These are phyloP conservation scores for Eptatretus burgeri DNA, from an alignment of 2,113 vertebrate species.

Conservation along the genomic window DNA sequence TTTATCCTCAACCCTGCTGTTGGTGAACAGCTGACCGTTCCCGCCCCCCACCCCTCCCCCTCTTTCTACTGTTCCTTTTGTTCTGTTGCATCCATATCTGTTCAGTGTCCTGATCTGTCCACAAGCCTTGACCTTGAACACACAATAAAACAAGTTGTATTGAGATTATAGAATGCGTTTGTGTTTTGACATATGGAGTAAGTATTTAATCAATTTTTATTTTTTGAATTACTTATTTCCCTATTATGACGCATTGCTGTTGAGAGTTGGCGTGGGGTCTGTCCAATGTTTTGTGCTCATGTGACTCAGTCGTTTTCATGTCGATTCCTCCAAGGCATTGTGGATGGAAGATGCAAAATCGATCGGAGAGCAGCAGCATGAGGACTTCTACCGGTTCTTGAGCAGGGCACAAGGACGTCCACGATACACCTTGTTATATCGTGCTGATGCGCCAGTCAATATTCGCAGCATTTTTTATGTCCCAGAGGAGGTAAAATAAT, in stretches of 20 bases:
- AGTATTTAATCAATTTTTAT: neutral
- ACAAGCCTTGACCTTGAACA: no score
- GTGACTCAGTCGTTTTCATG: neutral
- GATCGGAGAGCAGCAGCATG: conserved; percentile 49
- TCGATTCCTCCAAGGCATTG: conserved; percentile 27
- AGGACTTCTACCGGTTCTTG: conserved; percentile 69
- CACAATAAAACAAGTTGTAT: no score
- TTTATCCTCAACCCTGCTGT: no score
- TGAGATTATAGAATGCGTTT: neutral
- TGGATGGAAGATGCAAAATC: conserved; percentile 87
- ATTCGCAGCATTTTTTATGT: conserved; percentile 88
- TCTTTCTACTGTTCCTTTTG: no score
- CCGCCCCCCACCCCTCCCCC: no score
- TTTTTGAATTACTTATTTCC: neutral
- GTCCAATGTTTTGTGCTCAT: neutral
- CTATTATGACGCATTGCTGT: neutral
- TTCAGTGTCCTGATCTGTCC: no score
- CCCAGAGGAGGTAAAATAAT: conserved; percentile 36
- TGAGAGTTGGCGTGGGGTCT: neutral
- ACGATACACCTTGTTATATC: conserved; percentile 65
- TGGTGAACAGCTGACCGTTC: no score
- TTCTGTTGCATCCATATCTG: no score
- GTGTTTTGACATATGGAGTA: neutral
- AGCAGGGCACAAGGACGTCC: conserved; percentile 53
- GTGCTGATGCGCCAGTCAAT: conserved; percentile 55